These are phyloP conservation scores for Pteronura brasiliensis DNA, from an alignment of 2,113 vertebrate genomes.

Conservation along the genomic window DNA sequence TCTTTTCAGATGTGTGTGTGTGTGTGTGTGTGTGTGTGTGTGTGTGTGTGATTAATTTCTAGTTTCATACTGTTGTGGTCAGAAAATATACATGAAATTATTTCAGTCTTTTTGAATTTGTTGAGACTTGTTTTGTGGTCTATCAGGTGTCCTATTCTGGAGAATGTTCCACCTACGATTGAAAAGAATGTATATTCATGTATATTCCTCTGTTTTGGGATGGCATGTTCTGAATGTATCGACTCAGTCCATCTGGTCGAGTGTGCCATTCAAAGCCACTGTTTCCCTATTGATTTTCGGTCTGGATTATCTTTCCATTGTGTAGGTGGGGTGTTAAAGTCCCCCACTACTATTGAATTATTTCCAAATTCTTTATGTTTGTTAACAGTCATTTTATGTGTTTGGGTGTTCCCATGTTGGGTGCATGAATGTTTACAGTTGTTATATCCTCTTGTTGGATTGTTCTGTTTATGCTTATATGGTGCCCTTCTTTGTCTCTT, in stretches of 20 bases:
- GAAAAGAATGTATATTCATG: not conserved
- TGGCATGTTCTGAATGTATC: not conserved
- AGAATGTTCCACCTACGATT: not conserved
- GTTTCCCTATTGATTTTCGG: not conserved
- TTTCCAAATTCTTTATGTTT: not conserved
- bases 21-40: not conserved
- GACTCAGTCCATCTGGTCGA: not conserved
- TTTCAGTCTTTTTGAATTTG: not conserved
- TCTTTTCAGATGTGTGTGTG: not conserved
- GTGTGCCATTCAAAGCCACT: not conserved
- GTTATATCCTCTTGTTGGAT: not conserved
- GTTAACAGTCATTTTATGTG: not conserved
- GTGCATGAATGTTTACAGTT: not conserved
- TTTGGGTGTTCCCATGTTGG: not conserved
- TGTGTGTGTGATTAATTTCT: not conserved
- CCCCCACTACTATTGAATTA: not conserved
- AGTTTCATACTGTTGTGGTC: not conserved
- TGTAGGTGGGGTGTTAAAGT: not conserved
- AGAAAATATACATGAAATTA: not conserved
- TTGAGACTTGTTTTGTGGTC: not conserved
- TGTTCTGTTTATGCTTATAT: not conserved
- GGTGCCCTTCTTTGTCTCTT: not conserved
- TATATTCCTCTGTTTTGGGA: not conserved
- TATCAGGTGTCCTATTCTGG: not conserved
- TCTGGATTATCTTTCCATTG: not conserved